phyloP scores from a whole-genome alignment of 2,113 vertebrate genomes.

The Phylloscopus trochilus region DNA sequence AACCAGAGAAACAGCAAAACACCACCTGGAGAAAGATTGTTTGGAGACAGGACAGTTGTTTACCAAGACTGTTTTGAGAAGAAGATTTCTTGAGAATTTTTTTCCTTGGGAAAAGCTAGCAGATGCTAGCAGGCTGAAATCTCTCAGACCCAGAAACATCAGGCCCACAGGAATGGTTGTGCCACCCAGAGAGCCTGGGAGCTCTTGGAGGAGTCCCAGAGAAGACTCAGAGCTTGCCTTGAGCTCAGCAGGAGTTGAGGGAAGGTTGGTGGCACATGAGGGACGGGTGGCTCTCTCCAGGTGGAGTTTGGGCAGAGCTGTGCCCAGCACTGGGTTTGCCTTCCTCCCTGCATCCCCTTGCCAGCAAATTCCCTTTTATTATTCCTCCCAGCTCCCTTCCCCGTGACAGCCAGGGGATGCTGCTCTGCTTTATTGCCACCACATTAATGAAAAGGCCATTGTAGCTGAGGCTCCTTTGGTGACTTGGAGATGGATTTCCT shows the following conservation, averaged over 20 bases:
- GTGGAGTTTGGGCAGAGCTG: background rate
- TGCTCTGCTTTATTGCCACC: slow-evolving; percentile 44
- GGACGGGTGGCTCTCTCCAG: background rate
- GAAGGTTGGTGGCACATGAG: rapidly evolving
- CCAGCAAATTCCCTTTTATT: background rate
- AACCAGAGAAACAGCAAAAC: too few relatives aligned
- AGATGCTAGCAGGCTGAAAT: too few relatives aligned
- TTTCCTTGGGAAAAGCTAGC: too few relatives aligned
- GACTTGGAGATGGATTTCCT: slow-evolving; percentile 38
- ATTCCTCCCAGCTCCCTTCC: slow-evolving; percentile 34
- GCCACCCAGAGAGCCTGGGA: background rate
- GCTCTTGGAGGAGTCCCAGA: rapidly evolving
- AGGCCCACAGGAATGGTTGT: background rate
- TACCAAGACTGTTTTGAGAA: too few relatives aligned
- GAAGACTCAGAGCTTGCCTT: background rate
- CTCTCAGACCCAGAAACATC: too few relatives aligned
- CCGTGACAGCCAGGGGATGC: slow-evolving; percentile 27
- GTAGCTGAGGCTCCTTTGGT: background rate
- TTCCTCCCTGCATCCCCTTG: background rate
- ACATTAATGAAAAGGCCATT: slow-evolving; percentile 26
- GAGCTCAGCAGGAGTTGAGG: background rate
- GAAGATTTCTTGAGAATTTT: too few relatives aligned
- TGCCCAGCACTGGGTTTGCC: background rate
- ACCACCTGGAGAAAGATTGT: too few relatives aligned
- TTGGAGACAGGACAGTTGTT: too few relatives aligned